Conservation (phyloP, 2,888 invertebrate species). For the Melinaea marsaeus region DNA sequence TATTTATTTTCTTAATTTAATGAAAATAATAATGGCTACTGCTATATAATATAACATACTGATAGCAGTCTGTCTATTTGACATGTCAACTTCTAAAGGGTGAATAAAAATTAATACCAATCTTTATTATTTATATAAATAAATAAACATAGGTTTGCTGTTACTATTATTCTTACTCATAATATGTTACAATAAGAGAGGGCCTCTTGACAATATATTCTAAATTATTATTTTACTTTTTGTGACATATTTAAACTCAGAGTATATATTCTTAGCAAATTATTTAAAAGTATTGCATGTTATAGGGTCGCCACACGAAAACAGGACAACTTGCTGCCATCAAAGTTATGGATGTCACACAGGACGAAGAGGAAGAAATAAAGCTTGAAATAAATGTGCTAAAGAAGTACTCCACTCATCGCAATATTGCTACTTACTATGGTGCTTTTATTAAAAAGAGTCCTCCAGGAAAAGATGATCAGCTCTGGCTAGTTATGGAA, state of each 20-base stretch:
- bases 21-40: background rate
- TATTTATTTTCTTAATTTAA: background rate
- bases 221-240: too few relatives aligned
- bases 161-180: background rate
- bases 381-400: conserved; percentile 99
- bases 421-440: conserved; percentile 99
- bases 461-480: conserved; percentile 99
- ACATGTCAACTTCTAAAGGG: background rate
- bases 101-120: background rate
- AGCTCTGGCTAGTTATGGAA: conserved; percentile 99
- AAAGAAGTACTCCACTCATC: conserved; percentile 98
- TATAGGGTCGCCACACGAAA: conserved; percentile 98
- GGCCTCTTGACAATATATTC: background rate
- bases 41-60: background rate
- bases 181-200: background rate
- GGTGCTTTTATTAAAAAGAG: conserved; percentile 99
- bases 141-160: too few relatives aligned
- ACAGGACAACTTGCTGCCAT: conserved; percentile 99
- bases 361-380: conserved; percentile 99
- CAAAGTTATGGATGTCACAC: conserved; percentile 99
- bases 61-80: background rate
- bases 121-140: background rate
- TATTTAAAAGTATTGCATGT: conserved; percentile 19
- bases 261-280: too few relatives aligned
- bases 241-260: too few relatives aligned